Conservation (phyloP, 2,888 invertebrate species). For the Luffia ferchaultella region DNA sequence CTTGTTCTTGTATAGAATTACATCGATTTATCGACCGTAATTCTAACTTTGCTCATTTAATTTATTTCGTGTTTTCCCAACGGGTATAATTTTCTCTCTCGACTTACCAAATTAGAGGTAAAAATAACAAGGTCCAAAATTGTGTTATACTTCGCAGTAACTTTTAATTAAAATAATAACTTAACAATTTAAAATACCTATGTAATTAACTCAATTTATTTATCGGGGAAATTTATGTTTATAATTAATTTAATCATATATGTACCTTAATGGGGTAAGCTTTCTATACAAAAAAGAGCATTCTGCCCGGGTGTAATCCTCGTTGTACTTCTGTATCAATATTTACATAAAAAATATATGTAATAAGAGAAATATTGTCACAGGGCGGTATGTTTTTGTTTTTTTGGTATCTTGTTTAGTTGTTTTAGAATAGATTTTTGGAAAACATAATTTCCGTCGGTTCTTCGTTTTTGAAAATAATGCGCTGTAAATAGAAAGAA, state of each 20-base stretch:
- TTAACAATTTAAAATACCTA: background rate
- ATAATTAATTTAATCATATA: background rate
- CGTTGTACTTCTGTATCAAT: too few species aligned
- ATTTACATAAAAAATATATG: too few species aligned
- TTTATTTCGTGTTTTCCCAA: background rate
- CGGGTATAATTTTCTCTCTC: background rate
- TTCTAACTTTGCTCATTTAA: background rate
- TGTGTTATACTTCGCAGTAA: background rate
- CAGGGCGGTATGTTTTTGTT: too few species aligned
- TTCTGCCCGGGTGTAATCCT: too few species aligned
- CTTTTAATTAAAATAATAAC: background rate
- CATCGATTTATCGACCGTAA: background rate
- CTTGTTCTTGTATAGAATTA: background rate
- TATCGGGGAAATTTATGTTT: background rate
- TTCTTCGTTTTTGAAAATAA: too few species aligned
- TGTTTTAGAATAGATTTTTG: too few species aligned
- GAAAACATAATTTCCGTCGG: too few species aligned
- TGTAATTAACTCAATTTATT: background rate
- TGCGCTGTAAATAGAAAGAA: too few species aligned
- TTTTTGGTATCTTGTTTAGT: too few species aligned
- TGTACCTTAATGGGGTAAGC: background rate
- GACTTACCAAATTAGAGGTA: background rate
- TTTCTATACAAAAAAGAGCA: too few species aligned
- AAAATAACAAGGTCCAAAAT: background rate
- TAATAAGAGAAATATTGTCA: too few species aligned